Evolutionary conservation across 2,888 invertebrate species (phyloP).

Genomic region (Bellardia pandia): DNA sequence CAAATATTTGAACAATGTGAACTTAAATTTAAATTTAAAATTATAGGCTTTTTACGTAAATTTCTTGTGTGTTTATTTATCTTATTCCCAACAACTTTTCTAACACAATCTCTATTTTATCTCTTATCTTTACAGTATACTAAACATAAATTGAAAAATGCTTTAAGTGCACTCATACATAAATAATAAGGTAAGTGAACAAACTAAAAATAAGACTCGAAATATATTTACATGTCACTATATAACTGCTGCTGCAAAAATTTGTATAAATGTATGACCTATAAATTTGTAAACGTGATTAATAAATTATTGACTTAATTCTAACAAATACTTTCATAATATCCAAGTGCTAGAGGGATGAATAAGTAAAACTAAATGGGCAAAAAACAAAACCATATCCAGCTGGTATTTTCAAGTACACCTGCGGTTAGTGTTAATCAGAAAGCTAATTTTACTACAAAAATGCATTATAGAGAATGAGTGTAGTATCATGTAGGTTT

Average conservation of each 20-base stretch:
- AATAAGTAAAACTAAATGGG: not conserved
- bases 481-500: conserved; percentile 5
- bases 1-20: no score
- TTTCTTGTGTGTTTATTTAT: not conserved
- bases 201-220: not conserved
- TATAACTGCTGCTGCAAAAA: not conserved
- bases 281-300: conserved; percentile 57
- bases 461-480: conserved; percentile 25
- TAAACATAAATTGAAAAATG: conserved; percentile 35
- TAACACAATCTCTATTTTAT: not conserved
- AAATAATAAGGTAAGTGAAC: conserved; percentile 62
- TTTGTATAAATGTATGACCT: conserved; percentile 33
- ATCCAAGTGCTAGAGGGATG: not conserved
- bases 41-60: no score
- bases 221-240: not conserved
- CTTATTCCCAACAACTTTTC: not conserved
- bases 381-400: conserved; percentile 9
- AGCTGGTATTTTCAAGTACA: conserved; percentile 32
- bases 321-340: conserved; percentile 23
- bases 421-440: conserved; percentile 54
- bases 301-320: conserved; percentile 58
- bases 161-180: conserved; percentile 25
- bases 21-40: no score
- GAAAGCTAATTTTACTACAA: conserved; percentile 28
- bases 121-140: conserved; percentile 61